Evolutionary conservation across 2,113 vertebrate genomes (phyloP).

Genomic region (Lanius ludovicianus): DNA sequence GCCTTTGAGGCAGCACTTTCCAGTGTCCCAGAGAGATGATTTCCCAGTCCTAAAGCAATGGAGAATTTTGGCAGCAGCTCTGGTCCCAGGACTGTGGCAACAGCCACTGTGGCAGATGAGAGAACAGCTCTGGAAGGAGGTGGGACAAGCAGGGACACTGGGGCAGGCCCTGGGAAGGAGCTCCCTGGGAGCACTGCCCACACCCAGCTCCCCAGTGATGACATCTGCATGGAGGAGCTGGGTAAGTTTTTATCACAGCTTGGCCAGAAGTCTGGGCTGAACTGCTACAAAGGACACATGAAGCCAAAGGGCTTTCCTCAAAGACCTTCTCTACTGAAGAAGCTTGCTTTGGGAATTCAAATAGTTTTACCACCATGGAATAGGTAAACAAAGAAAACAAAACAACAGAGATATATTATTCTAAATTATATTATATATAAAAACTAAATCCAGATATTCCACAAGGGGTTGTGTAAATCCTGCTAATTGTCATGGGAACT

Average conservation of each 20-base stretch:
- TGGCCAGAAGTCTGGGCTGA: background rate
- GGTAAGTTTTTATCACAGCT: background rate
- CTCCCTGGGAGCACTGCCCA: background rate
- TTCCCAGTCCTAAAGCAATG: background rate
- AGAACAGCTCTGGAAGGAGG: background rate
- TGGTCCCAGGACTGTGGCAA: background rate
- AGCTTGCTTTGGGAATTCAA: background rate
- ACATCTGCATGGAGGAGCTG: background rate
- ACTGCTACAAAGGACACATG: accelerated
- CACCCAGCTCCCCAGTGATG: background rate
- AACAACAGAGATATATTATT: background rate
- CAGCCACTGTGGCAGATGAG: background rate
- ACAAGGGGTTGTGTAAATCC: background rate
- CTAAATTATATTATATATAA: background rate
- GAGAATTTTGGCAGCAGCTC: slow-evolving; percentile 23
- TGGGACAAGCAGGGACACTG: background rate
- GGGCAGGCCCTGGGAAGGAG: background rate
- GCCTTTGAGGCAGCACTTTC: background rate
- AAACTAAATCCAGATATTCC: background rate
- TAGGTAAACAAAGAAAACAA: background rate
- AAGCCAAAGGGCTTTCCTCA: background rate
- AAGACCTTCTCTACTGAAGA: background rate
- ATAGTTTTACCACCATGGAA: background rate
- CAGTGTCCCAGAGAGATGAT: background rate
- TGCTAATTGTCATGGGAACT: background rate